Base-by-base conservation (phyloP, 2,113 vertebrate genomes). In the Poeciliopsis prolifica region DNA sequence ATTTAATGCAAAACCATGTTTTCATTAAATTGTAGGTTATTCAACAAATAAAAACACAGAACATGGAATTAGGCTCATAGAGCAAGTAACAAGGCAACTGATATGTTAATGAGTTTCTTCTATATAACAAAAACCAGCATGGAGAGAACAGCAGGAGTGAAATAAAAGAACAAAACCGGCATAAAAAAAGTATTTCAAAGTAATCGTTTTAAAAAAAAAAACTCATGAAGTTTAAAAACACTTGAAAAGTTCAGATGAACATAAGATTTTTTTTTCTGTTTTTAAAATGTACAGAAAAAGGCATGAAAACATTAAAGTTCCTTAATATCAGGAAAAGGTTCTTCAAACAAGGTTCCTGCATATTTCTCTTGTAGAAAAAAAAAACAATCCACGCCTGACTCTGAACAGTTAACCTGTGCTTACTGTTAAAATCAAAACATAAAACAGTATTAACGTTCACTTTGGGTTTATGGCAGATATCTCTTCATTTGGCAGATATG, bases 1-100 rank as follows among this genome's bases (percentile, higher is more conserved):
- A 30, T 88, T 91, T 87, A 89, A 72, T 37, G 10, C 35, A 3
- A 9, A 11, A 58, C 24, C 51, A 58, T 58, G 19, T 54, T 24
- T 54, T 15, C 44, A 15, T 17, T 15, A 48, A 19, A 58, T n/a
- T 58, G 24, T 58, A 24, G 6, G 22, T 19, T n/a, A n/a, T 10
- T 58, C 17, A 58, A 19, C 19, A 58, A 54, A 58, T 58, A 58
- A 58, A 67, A 63, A 11, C 29, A 22, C 29, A 31, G 61, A 31
- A 44, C 17, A 65, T 10, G 11, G 17, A 58, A 58, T 58, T 2
- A n/a, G 14, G 48, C 15, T 48, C 5, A 79, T 71, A 79, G 61
- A 62, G 60, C 77, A 90, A 72, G 69, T 26, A 31, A 68, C 0
- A 5, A 42, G 31, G 14, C 40, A 71, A 66, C 22, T 61, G 31